These are phyloP conservation scores for Glyptemys insculpta DNA, from an alignment of 2,797 vertebrate species.

Conservation along the genomic window DNA sequence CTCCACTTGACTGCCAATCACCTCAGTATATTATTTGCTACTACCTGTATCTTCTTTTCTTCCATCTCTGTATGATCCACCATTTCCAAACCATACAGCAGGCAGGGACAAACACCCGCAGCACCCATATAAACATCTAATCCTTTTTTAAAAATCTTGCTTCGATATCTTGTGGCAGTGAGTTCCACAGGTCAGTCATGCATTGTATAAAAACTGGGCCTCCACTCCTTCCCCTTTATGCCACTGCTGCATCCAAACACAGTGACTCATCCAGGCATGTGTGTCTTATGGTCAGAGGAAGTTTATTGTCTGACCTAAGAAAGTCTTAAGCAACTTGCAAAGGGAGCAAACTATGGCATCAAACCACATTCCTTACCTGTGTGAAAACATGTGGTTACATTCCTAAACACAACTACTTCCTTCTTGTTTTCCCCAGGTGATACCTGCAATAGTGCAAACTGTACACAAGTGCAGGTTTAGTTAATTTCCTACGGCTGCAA, in stretches of 20 bases:
- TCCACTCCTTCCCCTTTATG: neutral
- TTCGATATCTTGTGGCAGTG: neutral
- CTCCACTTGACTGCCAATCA: neutral
- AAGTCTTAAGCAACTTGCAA: neutral
- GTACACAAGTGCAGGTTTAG: neutral
- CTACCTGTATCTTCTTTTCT: neutral
- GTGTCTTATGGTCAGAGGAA: neutral
- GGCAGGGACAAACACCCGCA: neutral
- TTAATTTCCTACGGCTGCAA: neutral
- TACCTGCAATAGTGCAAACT: neutral
- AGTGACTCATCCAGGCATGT: neutral
- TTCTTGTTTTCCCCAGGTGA: neutral
- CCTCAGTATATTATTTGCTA: neutral
- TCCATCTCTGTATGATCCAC: neutral
- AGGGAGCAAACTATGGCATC: neutral
- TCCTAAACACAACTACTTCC: neutral
- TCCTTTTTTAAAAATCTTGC: neutral
- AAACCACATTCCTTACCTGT: neutral
- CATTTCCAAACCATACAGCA: neutral
- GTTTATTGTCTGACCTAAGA: neutral
- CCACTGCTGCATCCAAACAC: neutral
- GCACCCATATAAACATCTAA: neutral
- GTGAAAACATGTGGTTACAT: neutral
- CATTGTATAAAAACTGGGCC: neutral
- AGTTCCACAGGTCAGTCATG: neutral